Conservation (phyloP, 2,113 vertebrate genomes). For the Neolamprologus devosi region DNA sequence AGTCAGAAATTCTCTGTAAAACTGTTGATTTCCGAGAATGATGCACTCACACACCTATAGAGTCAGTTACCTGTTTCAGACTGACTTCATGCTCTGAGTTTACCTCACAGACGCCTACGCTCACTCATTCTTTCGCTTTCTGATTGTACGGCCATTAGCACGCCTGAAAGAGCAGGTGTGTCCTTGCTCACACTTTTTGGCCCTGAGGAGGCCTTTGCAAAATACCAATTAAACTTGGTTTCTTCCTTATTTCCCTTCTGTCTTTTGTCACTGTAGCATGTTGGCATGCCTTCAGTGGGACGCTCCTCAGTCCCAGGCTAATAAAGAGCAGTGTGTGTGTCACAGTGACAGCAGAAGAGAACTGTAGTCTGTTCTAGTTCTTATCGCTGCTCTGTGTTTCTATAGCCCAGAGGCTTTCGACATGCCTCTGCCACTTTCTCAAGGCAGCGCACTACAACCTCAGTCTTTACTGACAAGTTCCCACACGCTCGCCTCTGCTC, state of each 20-base stretch:
- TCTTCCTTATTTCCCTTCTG: not conserved
- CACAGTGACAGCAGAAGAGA: not conserved
- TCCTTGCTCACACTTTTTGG: not conserved
- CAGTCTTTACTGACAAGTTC: constrained; percentile 48
- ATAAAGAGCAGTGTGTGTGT: not conserved
- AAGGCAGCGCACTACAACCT: constrained; percentile 29
- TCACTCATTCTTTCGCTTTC: not conserved
- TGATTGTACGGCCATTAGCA: not conserved
- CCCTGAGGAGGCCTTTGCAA: not conserved
- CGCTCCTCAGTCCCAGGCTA: not conserved
- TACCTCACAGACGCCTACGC: not conserved
- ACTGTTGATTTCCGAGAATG: not conserved
- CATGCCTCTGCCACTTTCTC: constrained; percentile 50
- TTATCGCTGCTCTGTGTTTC: constrained; percentile 48
- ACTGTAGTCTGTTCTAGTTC: not conserved
- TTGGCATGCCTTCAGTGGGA: not conserved
- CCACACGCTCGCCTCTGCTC: constrained; percentile 36
- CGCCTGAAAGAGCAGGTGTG: not conserved
- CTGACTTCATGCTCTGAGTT: not conserved
- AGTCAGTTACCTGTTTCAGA: not conserved
- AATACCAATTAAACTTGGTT: not conserved
- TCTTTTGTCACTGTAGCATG: not conserved
- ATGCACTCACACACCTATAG: not conserved
- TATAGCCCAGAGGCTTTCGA: constrained; percentile 38
- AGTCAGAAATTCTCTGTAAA: not conserved